These are phyloP conservation scores for Drosophila virilis DNA, from an alignment of 1,140 invertebrate species.

Conservation along the genomic window DNA sequence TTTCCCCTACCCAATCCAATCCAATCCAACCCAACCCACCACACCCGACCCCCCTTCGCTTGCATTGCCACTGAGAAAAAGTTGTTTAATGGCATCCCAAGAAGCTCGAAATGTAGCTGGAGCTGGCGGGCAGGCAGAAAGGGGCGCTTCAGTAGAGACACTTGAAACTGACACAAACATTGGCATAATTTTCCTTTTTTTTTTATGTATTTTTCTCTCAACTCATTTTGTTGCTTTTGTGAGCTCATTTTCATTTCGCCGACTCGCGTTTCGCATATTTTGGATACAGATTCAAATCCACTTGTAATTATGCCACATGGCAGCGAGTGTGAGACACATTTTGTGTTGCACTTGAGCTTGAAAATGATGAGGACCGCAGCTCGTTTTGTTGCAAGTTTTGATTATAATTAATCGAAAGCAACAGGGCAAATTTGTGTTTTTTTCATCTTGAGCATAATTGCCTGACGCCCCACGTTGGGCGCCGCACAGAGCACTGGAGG, in stretches of 20 bases:
- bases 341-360: slow-evolving; percentile 48
- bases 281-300: slow-evolving; percentile 14
- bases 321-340: slow-evolving; percentile 10
- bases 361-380: slow-evolving; percentile 18
- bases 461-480: slow-evolving; percentile 1
- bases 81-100: slow-evolving; percentile 42
- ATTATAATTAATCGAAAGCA: slow-evolving; percentile 3
- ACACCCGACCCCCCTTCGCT: background rate
- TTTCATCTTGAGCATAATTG: background rate
- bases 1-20: background rate
- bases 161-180: slow-evolving; percentile 59
- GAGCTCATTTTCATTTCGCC: slow-evolving; percentile 28
- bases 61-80: slow-evolving; percentile 30
- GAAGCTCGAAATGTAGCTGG: slow-evolving; percentile 13
- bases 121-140: background rate
- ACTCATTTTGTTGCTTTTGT: slow-evolving; percentile 46
- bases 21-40: background rate
- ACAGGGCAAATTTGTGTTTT: slow-evolving; percentile 4
- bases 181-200: slow-evolving; percentile 46
- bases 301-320: slow-evolving; percentile 34
- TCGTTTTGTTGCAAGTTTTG: background rate
- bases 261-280: slow-evolving; percentile 5
- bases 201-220: slow-evolving; percentile 29
- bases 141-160: slow-evolving; percentile 3
- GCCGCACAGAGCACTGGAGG: background rate